These are phyloP conservation scores for Acrocephalus scirpaceus DNA, from an alignment of 2,797 vertebrate genomes.

Conservation along the genomic window DNA sequence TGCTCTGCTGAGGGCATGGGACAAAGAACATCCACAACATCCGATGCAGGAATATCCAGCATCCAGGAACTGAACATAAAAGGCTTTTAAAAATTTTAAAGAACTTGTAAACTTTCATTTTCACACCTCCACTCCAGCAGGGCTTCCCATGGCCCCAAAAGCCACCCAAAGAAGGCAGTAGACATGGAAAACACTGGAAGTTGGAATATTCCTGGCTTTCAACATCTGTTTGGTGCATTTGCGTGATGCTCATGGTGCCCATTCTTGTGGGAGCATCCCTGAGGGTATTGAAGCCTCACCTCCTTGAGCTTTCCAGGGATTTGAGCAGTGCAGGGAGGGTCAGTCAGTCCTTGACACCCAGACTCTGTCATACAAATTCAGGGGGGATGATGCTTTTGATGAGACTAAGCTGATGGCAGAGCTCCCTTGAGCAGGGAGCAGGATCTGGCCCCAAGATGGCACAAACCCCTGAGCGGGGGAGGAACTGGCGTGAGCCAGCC, in stretches of 20 bases:
- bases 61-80: not conserved
- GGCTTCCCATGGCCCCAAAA: not conserved
- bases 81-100: not conserved
- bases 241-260: not conserved
- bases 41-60: rapidly evolving
- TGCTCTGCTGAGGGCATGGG: not conserved
- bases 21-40: not conserved
- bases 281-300: not conserved
- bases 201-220: not conserved
- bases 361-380: not conserved
- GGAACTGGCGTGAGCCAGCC: not conserved
- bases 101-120: not conserved
- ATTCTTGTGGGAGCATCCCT: not conserved
- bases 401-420: not conserved
- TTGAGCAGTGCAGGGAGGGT: not conserved
- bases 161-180: rapidly evolving
- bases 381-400: not conserved
- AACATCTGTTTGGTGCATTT: rapidly evolving
- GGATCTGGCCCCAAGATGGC: not conserved
- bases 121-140: not conserved
- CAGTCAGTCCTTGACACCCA: rapidly evolving
- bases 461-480: not conserved
- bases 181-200: not conserved
- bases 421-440: not conserved
- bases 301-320: not conserved